Evolutionary conservation across 2,888 invertebrate genomes (phyloP).

Genomic region (Drosophila demipolita): DNA sequence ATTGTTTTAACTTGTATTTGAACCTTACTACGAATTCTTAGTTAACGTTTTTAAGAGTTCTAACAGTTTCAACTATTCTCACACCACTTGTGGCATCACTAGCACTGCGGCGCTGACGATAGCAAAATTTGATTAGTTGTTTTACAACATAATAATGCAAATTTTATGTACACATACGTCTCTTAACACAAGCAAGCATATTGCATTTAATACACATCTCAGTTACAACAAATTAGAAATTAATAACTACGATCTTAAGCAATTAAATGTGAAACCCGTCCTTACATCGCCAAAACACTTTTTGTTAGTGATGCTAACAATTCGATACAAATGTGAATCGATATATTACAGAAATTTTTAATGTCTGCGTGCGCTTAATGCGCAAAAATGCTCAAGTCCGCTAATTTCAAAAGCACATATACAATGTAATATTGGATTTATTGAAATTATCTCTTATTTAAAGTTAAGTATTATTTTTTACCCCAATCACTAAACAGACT

Average conservation of each 20-base stretch:
- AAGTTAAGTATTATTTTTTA: constrained; percentile 5
- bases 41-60: constrained; percentile 4
- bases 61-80: constrained; percentile 14
- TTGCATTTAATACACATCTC: constrained; percentile 10
- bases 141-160: constrained; percentile 12
- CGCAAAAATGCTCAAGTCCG: constrained; percentile 12
- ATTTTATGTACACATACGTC: constrained; percentile 21
- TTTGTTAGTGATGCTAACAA: constrained; percentile 22
- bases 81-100: constrained; percentile 52
- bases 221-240: constrained; percentile 3
- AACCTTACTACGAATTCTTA: constrained; percentile 1
- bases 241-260: constrained; percentile 11
- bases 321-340: constrained; percentile 30
- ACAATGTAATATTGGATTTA: background rate
- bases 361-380: background rate
- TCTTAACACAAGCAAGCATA: background rate
- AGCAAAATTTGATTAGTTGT: constrained; percentile 33
- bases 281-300: constrained; percentile 60
- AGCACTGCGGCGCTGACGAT: constrained; percentile 59
- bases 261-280: constrained; percentile 39
- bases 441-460: constrained; percentile 4
- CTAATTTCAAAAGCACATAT: background rate
- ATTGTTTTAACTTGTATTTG: background rate
- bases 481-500: background rate
- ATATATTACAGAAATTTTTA: background rate